Percentiles rank a stretch among this genome's conserved stretches.
These are phyloP conservation scores for Eunapius fragilis DNA, from an alignment of 37 sponge, comb jelly and placozoan genomes.

Conservation along the genomic window DNA sequence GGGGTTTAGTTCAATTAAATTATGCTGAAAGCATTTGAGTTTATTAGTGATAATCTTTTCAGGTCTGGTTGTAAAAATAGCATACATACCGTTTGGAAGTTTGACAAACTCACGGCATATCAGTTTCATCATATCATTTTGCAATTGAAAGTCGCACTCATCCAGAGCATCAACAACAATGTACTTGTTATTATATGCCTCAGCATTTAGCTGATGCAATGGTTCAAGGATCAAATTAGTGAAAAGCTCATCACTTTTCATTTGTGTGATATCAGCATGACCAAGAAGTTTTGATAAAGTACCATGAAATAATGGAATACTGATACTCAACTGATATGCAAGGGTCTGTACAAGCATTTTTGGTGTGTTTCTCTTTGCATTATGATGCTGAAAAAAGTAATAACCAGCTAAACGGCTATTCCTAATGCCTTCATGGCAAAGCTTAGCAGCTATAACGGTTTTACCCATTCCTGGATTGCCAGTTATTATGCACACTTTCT, in stretches of 20 bases:
- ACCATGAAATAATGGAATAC: neutral
- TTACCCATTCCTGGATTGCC: conserved; percentile 48
- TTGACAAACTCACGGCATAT: conserved; percentile 28
- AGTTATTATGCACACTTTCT: conserved; percentile 18
- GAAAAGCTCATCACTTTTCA: neutral
- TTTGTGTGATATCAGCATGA: neutral
- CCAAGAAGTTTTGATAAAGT: neutral
- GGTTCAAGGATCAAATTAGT: conserved; percentile 22
- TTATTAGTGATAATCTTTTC: conserved; percentile 19
- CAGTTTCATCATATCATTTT: conserved; percentile 20
- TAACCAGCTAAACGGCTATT: conserved; percentile 13
- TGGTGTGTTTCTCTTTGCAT: conserved; percentile 1
- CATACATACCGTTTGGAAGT: conserved; percentile 24
- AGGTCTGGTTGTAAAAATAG: conserved; percentile 37
- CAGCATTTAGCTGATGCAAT: neutral
- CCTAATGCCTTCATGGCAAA: neutral
- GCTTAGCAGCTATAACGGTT: conserved; percentile 29
- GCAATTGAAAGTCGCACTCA: conserved; percentile 42
- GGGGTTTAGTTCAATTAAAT: conserved; percentile 22
- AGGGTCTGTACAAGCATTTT: conserved; percentile 29
- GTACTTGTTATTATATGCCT: neutral
- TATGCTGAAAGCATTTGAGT: conserved; percentile 6
- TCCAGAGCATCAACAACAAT: conserved; percentile 54
- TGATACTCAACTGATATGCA: neutral
- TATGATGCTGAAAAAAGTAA: conserved; percentile 43